Base-by-base conservation (phyloP, 2,113 vertebrate species). In the Neogobius melanostomus region DNA sequence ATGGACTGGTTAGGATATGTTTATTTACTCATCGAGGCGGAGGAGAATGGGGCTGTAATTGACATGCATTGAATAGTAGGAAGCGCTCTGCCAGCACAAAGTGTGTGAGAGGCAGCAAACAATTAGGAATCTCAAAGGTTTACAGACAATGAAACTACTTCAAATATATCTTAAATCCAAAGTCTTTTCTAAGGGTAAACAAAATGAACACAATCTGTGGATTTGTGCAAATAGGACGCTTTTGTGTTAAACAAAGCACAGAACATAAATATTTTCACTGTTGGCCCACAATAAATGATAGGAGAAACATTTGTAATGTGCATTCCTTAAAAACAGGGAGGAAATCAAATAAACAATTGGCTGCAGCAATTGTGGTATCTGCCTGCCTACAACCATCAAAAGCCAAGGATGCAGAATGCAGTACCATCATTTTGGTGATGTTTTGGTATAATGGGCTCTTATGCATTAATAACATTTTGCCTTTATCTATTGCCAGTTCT, bases 1-100 rank as follows among this genome's bases (percentile, higher is more conserved):
- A 89, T 79, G 71, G 71, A n/a, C 82, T 81, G 64, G 67, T 86
- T 81, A 81, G 44, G 12, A 82, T 50, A 65, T 85, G 89, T 92
- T 90, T 91, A 92, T 93, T 91, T 92, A 91, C 89, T 84, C 79
- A 70, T 80, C 80, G 78, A 79, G 83, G 74, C 74, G 15, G 57
- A 68, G 80, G 68, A 85, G 81, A 87, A 86, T 82, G 72, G 47
- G 65, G 71, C 77, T 82, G 74, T 87, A 89, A 91, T 85, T 86
- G 87, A 81, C 66, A 60, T 77, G 79, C 75, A 77, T 87, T 87
- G 76, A 77, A 47, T 84, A 77, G 76, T 66, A 72, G 69, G 52
- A 83, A 73, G 73, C 71, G 80, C 74, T 82, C 74, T 75, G 75
- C 21, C 0, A 54, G 48, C 65, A 72, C 68, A 51, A 63, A 12